Base-by-base conservation (phyloP, 2,113 vertebrate genomes). In the Nothobranchius kuhntae region DNA sequence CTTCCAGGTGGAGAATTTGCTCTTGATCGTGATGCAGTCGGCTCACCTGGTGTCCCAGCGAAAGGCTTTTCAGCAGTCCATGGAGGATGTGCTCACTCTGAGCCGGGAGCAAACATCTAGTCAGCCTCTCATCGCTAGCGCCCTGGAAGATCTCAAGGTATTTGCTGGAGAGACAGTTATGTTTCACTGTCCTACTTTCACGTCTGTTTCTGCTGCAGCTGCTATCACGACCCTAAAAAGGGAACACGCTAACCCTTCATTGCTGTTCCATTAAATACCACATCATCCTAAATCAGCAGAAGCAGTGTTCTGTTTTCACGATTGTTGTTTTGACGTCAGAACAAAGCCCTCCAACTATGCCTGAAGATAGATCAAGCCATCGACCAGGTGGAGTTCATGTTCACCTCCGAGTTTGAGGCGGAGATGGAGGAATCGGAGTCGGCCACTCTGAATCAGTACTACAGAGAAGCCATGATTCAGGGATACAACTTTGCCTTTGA, bases 401-500 rank as follows among this genome's bases (percentile, higher is more conserved):
- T 98, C 91, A 96, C 94, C 2, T 93, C 94, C 0, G 96, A 99
- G 74, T 96, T 96, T 44, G 95, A 99, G 64, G 93, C 93, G 3
- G 97, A 98, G 86, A 94, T 96, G 52, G 98, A 99, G 35, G 98
- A 99, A 52, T 94, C 95, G 0, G 98, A 99, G 77, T 95, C 93
- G 6, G 92, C 91, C 59, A 98, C 96, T 1, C 80, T 99, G 82
- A 95, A 98, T 76, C 98, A 99, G 65, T 99, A 99, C 89, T 95
- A 97, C 87, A 93, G 97, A 65, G 98, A 99, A 80, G 96, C 97
- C 7, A 98, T 99, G 98, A 97, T 97, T 86, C 97, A 99, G 82
- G 95, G 94, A 40, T 99, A 98, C 90, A 99, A 99, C 82, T 99
- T 99, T 82, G 98, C 97, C 53, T 99, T 99, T 45, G 98, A 99